Conservation (phyloP, 2,113 vertebrate species). For the Cygnus buccinator region DNA sequence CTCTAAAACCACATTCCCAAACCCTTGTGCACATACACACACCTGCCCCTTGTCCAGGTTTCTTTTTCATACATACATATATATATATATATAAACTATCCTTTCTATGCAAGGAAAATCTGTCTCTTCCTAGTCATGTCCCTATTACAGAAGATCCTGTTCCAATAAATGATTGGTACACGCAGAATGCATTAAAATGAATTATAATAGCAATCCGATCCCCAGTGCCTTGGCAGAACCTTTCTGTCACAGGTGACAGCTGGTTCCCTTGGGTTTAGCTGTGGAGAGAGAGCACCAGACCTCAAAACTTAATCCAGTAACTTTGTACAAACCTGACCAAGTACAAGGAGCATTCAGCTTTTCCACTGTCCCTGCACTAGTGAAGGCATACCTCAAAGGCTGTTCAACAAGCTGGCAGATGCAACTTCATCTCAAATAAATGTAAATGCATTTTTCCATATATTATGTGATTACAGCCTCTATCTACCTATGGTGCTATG, state of each 20-base stretch:
- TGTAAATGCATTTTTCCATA: slow-evolving; percentile 38
- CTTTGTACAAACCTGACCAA: slow-evolving; percentile 9
- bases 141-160: slow-evolving; percentile 55
- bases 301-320: slow-evolving; percentile 43
- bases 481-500: slow-evolving; percentile 58
- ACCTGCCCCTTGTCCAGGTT: neutral
- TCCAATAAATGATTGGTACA: slow-evolving; percentile 67
- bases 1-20: neutral
- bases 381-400: slow-evolving; percentile 2
- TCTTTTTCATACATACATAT: neutral
- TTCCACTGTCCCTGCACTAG: neutral
- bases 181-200: slow-evolving; percentile 66
- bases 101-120: neutral
- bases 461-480: slow-evolving; percentile 68
- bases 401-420: neutral
- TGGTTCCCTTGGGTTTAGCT: slow-evolving; percentile 37
- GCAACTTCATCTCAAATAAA: slow-evolving; percentile 32
- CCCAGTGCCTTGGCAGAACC: neutral
- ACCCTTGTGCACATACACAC: neutral
- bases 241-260: slow-evolving; percentile 62
- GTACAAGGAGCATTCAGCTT: rapidly evolving
- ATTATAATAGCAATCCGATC: slow-evolving; percentile 60
- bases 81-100: neutral
- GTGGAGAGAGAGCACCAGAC: neutral
- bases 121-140: slow-evolving; percentile 29